phyloP scores from a whole-genome alignment of 2,113 vertebrate species.

The Malurus cyaneus region DNA sequence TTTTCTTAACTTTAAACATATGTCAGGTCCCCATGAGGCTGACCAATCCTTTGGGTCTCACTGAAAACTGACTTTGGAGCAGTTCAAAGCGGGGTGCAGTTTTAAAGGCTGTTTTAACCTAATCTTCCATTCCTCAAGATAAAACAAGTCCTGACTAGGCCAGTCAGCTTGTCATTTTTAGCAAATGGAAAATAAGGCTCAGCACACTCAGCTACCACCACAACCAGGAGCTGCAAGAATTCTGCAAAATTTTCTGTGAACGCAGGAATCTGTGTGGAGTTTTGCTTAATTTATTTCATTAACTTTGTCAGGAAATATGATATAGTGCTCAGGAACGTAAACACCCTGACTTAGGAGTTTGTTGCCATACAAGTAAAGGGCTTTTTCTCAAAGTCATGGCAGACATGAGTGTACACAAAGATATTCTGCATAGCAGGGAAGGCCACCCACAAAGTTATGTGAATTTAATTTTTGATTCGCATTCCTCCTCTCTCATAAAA shows the following conservation, averaged over 20 bases:
- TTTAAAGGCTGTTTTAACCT: background rate
- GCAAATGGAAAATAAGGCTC: background rate
- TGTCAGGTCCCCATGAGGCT: background rate
- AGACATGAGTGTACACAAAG: slow-evolving; percentile 59
- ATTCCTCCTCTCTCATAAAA: slow-evolving; percentile 40
- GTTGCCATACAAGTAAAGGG: slow-evolving; percentile 47
- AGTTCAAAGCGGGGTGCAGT: background rate
- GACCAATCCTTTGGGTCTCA: background rate
- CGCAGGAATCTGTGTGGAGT: background rate
- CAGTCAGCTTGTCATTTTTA: background rate
- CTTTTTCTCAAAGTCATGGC: slow-evolving; percentile 56
- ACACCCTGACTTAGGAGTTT: slow-evolving; percentile 48
- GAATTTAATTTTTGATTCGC: slow-evolving; percentile 49
- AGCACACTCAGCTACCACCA: background rate
- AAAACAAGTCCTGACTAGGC: background rate
- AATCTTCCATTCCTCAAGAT: background rate
- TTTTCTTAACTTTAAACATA: background rate
- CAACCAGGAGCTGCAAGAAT: background rate
- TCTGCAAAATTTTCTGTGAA: background rate
- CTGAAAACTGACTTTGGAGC: background rate
- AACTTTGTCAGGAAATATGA: slow-evolving; percentile 49
- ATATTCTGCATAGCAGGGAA: background rate
- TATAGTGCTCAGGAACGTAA: slow-evolving; percentile 53
- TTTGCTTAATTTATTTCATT: slow-evolving; percentile 51
- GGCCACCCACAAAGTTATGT: slow-evolving; percentile 61